Conservation (phyloP, 2,888 invertebrate species). For the Campopleginae sp. region DNA sequence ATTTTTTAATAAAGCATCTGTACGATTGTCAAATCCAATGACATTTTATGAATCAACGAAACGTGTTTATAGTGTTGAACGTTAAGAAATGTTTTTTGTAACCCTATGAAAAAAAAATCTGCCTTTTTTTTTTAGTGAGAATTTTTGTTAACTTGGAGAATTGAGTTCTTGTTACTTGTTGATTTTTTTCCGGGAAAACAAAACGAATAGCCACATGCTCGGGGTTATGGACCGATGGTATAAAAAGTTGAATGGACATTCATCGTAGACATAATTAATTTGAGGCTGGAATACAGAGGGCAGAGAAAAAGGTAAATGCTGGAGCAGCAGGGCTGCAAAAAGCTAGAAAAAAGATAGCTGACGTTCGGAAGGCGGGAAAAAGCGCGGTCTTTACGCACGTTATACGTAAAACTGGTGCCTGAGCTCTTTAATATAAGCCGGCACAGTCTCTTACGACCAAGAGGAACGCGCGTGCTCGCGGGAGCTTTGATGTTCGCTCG, state of each 20-base stretch:
- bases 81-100: neutral
- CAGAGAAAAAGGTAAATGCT: neutral
- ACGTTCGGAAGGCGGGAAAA: slow-evolving; percentile 67
- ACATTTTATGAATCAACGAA: neutral
- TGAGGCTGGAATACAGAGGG: slow-evolving; percentile 15
- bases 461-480: slow-evolving; percentile 58
- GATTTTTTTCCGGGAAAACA: slow-evolving; percentile 12
- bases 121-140: neutral
- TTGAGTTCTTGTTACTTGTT: neutral
- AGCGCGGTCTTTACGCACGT: slow-evolving; percentile 69
- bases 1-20: neutral
- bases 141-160: neutral
- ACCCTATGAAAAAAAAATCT: neutral
- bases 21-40: neutral
- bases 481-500: slow-evolving; percentile 69
- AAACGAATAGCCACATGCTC: slow-evolving; percentile 12
- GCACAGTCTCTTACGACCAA: slow-evolving; percentile 43
- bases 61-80: neutral
- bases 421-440: slow-evolving; percentile 50
- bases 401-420: slow-evolving; percentile 55
- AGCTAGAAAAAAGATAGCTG: slow-evolving; percentile 52
- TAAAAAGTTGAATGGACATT: slow-evolving; percentile 28
- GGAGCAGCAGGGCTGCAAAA: neutral
- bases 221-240: slow-evolving; percentile 3
- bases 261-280: slow-evolving; percentile 61